phyloP scores from a whole-genome alignment of 2,888 invertebrate genomes.

The Hermaeophaga mercurialis region DNA sequence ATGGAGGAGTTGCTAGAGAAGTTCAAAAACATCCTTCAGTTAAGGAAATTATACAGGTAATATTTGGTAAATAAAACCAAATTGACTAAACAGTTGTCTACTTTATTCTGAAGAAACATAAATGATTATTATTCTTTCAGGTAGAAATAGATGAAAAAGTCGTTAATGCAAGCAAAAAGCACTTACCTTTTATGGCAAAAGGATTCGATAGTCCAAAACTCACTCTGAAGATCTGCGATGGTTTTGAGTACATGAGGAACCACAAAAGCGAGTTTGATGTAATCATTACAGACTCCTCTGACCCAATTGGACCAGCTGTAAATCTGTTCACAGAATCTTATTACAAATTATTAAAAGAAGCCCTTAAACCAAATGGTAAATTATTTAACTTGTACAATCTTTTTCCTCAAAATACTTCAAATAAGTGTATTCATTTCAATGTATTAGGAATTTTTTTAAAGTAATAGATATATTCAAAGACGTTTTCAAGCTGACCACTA shows the following conservation, averaged over 20 bases:
- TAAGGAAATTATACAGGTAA: constrained; percentile 72
- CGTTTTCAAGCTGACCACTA: too few relatives aligned
- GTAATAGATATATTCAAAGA: too few relatives aligned
- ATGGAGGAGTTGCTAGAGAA: constrained; percentile 96
- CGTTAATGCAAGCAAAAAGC: constrained; percentile 86
- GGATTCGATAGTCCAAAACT: constrained; percentile 87
- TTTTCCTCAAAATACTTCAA: too few relatives aligned
- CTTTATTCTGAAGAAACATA: too few relatives aligned
- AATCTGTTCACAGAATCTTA: constrained; percentile 61
- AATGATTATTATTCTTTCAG: too few relatives aligned
- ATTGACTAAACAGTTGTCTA: too few relatives aligned
- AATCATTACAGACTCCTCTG: constrained; percentile 97
- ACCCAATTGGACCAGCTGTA: constrained; percentile 86
- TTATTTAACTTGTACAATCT: too few relatives aligned
- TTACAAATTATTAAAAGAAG: constrained; percentile 74
- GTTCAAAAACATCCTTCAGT: constrained; percentile 92
- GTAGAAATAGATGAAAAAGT: constrained; percentile 96
- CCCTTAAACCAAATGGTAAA: constrained; percentile 78
- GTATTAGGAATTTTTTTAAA: too few relatives aligned
- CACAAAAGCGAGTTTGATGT: constrained; percentile 90
- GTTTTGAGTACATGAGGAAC: constrained; percentile 91
- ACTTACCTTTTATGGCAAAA: constrained; percentile 87
- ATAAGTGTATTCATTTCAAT: too few relatives aligned
- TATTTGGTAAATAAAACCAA: too few relatives aligned
- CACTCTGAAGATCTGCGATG: constrained; percentile 77